Conservation (phyloP, 2,888 invertebrate species). For the Mesorhabditis belari region DNA sequence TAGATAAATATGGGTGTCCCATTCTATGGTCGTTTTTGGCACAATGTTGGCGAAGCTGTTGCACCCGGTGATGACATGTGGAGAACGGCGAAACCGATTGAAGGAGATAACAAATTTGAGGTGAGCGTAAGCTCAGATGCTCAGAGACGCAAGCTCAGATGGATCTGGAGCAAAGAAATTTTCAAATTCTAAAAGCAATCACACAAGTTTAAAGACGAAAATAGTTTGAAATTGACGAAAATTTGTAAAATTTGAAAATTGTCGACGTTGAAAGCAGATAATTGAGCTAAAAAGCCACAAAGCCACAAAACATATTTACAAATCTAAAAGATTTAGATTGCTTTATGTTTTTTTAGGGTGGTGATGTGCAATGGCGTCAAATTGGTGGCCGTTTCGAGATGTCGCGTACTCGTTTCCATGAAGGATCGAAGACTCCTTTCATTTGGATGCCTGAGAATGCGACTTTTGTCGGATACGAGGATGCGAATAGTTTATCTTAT, state of each 20-base stretch:
- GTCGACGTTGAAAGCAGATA: background rate
- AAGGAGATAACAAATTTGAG: conserved; percentile 29
- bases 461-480: conserved; percentile 46
- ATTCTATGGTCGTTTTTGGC: conserved; percentile 51
- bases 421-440: conserved; percentile 38
- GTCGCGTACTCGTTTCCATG: conserved; percentile 27
- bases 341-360: conserved; percentile 27
- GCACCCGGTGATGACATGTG: conserved; percentile 49
- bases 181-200: background rate
- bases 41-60: conserved; percentile 46
- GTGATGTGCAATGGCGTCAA: conserved; percentile 43
- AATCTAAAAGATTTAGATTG: too few relatives aligned
- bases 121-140: background rate
- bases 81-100: conserved; percentile 38
- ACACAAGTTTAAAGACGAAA: background rate
- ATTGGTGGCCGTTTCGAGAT: conserved; percentile 17
- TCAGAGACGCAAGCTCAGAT: too few relatives aligned
- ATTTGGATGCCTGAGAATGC: conserved; percentile 35
- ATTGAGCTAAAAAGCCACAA: background rate
- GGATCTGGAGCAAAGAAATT: too few relatives aligned
- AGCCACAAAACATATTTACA: background rate
- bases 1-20: conserved; percentile 50
- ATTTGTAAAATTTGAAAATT: too few relatives aligned
- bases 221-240: too few relatives aligned
- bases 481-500: conserved; percentile 37